phyloP scores from a whole-genome alignment of 2,797 vertebrate genomes.

The Oryzias dopingdopingensis region DNA sequence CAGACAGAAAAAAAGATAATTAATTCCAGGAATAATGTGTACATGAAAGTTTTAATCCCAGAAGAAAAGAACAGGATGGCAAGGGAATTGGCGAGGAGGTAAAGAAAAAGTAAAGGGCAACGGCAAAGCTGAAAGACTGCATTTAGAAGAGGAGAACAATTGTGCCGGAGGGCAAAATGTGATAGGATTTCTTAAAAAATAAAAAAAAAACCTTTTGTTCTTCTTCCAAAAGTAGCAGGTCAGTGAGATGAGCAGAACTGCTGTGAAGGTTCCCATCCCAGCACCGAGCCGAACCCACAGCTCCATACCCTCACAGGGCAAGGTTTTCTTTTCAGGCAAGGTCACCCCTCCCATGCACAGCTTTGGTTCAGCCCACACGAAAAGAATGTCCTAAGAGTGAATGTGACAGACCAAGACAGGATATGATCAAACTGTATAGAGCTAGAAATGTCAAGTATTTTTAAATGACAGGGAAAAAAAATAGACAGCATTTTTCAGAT shows the following conservation, averaged over 20 bases:
- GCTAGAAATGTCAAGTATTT: not conserved
- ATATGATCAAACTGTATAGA: no score
- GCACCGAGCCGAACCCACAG: constrained; percentile 91
- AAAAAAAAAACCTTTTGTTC: constrained; percentile 85
- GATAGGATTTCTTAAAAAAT: not conserved
- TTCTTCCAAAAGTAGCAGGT: constrained; percentile 99
- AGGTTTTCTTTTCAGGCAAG: constrained; percentile 85
- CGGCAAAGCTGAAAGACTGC: no score
- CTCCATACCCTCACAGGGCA: constrained; percentile 87
- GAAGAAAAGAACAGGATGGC: not conserved
- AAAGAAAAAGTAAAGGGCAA: not conserved
- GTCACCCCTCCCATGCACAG: constrained; percentile 86
- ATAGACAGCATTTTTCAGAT: no score
- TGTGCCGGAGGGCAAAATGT: not conserved
- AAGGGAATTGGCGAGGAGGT: not conserved
- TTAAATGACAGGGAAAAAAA: no score
- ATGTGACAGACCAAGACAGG: not conserved
- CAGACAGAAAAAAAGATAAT: constrained; percentile 24
- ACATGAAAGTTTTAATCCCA: constrained; percentile 7
- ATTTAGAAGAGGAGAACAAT: not conserved
- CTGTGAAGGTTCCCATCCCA: constrained; percentile 84
- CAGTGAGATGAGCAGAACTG: constrained; percentile 87
- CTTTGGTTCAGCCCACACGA: constrained; percentile 93
- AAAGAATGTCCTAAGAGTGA: constrained; percentile 84
- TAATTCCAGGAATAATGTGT: not conserved